A percentile compares a stretch with the other conserved stretches of the same genome.
Evolutionary conservation across 2,888 invertebrate species (phyloP).

Genomic region (Thymelicus lineola): DNA sequence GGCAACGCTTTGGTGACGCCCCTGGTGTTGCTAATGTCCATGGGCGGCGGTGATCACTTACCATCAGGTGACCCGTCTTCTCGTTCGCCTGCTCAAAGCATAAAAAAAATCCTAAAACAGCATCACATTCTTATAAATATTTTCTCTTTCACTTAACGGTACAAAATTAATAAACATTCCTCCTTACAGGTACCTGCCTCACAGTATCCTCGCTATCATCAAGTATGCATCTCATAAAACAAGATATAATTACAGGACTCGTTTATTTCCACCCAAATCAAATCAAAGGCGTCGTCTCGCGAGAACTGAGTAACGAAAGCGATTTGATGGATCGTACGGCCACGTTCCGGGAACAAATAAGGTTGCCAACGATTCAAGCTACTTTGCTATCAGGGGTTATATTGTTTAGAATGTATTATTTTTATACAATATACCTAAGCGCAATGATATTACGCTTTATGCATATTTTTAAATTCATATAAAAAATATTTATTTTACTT

Average conservation of each 20-base stretch:
- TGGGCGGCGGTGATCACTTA: no score
- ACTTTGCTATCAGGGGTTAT: no score
- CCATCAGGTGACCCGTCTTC: no score
- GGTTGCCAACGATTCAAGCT: conserved; percentile 8
- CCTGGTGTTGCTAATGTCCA: no score
- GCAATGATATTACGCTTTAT: no score
- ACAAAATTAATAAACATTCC: conserved; percentile 10
- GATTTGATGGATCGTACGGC: conserved; percentile 73
- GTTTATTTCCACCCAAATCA: conserved; percentile 38
- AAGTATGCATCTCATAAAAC: conserved; percentile 16
- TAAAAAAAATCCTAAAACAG: no score
- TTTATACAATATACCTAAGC: no score
- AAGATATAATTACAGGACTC: conserved; percentile 35
- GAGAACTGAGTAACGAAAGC: conserved; percentile 50
- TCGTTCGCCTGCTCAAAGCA: no score
- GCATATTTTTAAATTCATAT: no score
- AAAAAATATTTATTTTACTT: no score
- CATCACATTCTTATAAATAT: not conserved
- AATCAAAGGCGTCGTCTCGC: conserved; percentile 34
- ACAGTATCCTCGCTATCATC: conserved; percentile 1
- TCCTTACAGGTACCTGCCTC: not conserved
- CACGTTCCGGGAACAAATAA: conserved; percentile 70
- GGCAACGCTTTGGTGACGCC: no score
- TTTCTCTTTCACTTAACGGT: not conserved
- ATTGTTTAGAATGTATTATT: no score